Evolutionary conservation across 2,888 invertebrate genomes (phyloP), one percentile per base, ranked within the genome.

Genomic region (Seira musarum): DNA sequence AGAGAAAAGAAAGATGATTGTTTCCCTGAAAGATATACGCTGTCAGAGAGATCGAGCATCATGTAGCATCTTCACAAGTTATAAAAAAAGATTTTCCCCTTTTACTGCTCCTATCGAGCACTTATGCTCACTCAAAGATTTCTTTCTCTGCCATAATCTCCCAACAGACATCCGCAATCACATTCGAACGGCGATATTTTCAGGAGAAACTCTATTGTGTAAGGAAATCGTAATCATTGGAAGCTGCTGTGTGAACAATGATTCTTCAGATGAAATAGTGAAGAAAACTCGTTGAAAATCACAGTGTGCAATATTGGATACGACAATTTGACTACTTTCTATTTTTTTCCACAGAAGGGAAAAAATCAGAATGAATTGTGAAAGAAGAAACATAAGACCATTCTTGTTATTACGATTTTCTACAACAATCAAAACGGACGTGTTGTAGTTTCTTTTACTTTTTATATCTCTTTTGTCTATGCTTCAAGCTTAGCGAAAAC

Each of bases 291-390:
- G 65, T 73, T 73, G 63, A 66, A 53, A 72, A 73, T 73, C 72
- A 72, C 63, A 64, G 72, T 64, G 64, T 72, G 64, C 46, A 64
- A 72, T 72, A 72, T 72, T 40, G 40, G 72, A 66, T 74, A 67
- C 68, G 75, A 76, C 75, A 71, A 71, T 71, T 76, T 76, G 68
- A 76, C 75, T 76, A 61, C 25, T 60, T 67, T 68, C 53, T 74
- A 35, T 53, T 53, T 17, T 53, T 53, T 30, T 53, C 15, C 15
- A 53, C 15, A 40, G 13, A n/a, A n/a, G 30, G 30, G 30, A 30
- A 30, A 53, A 76, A 68, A 76, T 76, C 75, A 76, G 40, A 68
- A 76, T 53, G 53, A 53, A 53, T 53, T 13, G 15, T 53, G 53
- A 53, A 46, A 63, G 57, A 57, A 69, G 25, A 40, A 68, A 25